Evolutionary conservation across 1,140 invertebrate species (phyloP).

Genomic region (Drosophila repleta): DNA sequence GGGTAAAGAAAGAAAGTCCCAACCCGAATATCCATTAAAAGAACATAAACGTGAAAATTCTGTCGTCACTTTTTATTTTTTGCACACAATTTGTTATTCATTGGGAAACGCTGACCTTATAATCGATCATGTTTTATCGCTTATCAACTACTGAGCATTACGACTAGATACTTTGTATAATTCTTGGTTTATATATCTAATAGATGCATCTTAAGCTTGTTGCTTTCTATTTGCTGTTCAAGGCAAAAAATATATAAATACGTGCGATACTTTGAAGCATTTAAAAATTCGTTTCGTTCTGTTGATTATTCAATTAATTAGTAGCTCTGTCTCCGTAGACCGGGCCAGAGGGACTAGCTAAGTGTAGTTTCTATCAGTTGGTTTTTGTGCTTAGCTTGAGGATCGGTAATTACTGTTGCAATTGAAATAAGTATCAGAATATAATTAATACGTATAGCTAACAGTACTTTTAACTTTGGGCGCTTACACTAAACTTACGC

Average conservation of each 20-base stretch:
- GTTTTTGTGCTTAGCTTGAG: slow-evolving; percentile 34
- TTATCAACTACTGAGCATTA: slow-evolving; percentile 40
- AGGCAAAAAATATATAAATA: slow-evolving; percentile 38
- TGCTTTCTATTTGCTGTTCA: slow-evolving; percentile 9
- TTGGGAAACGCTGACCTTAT: slow-evolving; percentile 19
- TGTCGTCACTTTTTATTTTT: background rate
- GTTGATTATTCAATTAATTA: slow-evolving; percentile 38
- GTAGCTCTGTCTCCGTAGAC: slow-evolving; percentile 24
- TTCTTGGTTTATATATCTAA: slow-evolving; percentile 26
- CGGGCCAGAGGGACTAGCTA: slow-evolving; percentile 26
- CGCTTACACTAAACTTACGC: slow-evolving; percentile 42
- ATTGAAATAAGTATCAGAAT: slow-evolving; percentile 16
- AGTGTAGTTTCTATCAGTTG: slow-evolving; percentile 20
- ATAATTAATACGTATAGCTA: slow-evolving; percentile 19
- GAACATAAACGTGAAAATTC: too few species aligned
- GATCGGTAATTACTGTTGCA: slow-evolving; percentile 22
- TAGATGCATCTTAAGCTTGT: slow-evolving; percentile 28
- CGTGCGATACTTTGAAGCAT: slow-evolving; percentile 44
- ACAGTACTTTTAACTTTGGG: slow-evolving; percentile 31
- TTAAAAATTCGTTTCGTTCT: slow-evolving; percentile 45
- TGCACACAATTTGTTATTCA: slow-evolving; percentile 34
- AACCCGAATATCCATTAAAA: background rate
- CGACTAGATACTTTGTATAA: slow-evolving; percentile 34
- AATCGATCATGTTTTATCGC: slow-evolving; percentile 7
- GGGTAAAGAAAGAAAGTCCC: background rate